Evolutionary conservation across 2,888 invertebrate species (phyloP).

Genomic region (Itoplectis maculator): DNA sequence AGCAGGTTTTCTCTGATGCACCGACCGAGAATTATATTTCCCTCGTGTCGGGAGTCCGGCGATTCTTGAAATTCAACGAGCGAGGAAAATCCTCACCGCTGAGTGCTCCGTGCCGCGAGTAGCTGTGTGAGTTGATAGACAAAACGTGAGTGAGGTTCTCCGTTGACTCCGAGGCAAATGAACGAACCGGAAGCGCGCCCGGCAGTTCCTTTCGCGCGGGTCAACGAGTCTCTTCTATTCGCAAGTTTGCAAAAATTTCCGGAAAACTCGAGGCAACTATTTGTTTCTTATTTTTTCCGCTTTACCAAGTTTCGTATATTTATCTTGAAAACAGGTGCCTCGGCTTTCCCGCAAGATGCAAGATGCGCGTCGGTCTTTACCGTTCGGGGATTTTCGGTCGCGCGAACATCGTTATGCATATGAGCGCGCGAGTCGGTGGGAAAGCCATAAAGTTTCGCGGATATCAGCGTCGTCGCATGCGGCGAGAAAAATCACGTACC

Average conservation of each 20-base stretch:
- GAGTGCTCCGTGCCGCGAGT: not conserved
- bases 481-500: conserved; percentile 42
- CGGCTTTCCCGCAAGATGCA: conserved; percentile 10
- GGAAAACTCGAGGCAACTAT: conserved; percentile 23
- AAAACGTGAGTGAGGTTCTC: conserved; percentile 13
- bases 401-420: not conserved
- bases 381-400: not conserved
- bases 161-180: conserved; percentile 22
- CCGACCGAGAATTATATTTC: not conserved
- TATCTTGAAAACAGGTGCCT: conserved; percentile 26
- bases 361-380: not conserved
- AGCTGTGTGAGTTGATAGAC: not conserved
- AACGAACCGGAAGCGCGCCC: not conserved
- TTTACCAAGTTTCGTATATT: conserved; percentile 56
- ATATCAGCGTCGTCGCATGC: conserved; percentile 39
- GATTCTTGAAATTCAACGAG: not conserved
- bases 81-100: not conserved
- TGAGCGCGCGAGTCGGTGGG: conserved; percentile 7
- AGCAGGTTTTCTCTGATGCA: not conserved
- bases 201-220: not conserved
- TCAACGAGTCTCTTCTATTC: conserved; percentile 27
- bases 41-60: not conserved
- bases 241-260: conserved; percentile 17
- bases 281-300: conserved; percentile 18
- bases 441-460: conserved; percentile 54